A percentile compares a stretch with the other conserved stretches of the same genome.
These are phyloP conservation scores for Muntiacus reevesi DNA, from an alignment of 2,113 vertebrate genomes.

Conservation along the genomic window DNA sequence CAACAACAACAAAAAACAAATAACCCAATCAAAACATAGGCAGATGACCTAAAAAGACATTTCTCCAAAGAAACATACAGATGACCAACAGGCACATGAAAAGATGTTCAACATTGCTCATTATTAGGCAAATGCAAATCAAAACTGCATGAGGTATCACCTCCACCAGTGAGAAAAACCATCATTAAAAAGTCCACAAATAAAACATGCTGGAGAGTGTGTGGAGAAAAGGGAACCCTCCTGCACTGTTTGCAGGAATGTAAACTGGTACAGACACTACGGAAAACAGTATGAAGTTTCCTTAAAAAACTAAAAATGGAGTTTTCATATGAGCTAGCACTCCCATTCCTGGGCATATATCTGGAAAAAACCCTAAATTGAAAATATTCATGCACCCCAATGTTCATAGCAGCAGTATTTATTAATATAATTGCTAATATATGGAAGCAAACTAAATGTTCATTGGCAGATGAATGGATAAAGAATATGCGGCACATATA, in stretches of 20 bases:
- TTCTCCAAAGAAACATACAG: background rate
- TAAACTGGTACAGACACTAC: background rate
- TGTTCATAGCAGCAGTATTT: background rate
- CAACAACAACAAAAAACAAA: background rate
- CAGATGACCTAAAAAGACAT: background rate
- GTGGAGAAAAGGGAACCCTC: background rate
- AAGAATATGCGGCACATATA: background rate
- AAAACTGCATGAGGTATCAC: background rate
- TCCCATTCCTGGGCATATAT: background rate
- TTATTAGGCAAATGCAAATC: background rate
- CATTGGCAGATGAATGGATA: background rate
- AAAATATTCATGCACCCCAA: background rate
- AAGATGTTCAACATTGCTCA: background rate
- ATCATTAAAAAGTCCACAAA: background rate
- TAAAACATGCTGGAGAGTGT: background rate
- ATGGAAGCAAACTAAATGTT: background rate
- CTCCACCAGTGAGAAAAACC: background rate
- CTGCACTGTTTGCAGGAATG: background rate
- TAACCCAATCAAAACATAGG: background rate
- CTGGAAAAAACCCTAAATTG: background rate
- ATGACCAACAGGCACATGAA: background rate
- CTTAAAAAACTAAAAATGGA: background rate
- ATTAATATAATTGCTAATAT: background rate
- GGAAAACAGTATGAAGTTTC: background rate
- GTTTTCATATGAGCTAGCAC: background rate